Percentiles rank a stretch among this genome's conserved stretches.
Evolutionary conservation across 2,888 invertebrate genomes (phyloP).

Genomic region (Leptopilina drosophilae): DNA sequence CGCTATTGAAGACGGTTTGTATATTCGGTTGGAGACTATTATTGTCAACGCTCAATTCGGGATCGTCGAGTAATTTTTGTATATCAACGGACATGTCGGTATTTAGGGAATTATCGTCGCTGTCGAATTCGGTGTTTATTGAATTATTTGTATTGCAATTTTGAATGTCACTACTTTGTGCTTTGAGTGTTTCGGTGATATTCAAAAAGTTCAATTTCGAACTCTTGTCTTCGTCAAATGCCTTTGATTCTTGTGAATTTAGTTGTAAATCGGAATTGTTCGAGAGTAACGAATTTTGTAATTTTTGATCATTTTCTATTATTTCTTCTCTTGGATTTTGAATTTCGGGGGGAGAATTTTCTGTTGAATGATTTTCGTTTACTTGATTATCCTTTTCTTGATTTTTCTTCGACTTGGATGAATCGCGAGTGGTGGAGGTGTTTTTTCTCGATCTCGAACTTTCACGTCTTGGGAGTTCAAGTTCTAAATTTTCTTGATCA

Average conservation of each 20-base stretch:
- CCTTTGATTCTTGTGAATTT: slow-evolving; percentile 1
- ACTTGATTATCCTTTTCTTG: slow-evolving; percentile 13
- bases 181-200: slow-evolving; percentile 15
- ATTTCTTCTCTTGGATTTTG: not conserved
- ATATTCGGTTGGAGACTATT: slow-evolving; percentile 16
- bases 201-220: slow-evolving; percentile 28
- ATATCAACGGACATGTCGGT: slow-evolving; percentile 64
- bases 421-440: slow-evolving; percentile 22
- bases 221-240: not conserved
- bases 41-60: slow-evolving; percentile 60
- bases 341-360: not conserved
- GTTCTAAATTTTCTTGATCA: slow-evolving; percentile 41
- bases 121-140: slow-evolving; percentile 61
- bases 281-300: not conserved
- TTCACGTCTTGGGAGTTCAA: slow-evolving; percentile 44
- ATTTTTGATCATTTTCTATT: slow-evolving; percentile 15
- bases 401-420: slow-evolving; percentile 43
- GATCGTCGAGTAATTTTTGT: slow-evolving; percentile 63
- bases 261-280: not conserved
- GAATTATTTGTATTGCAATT: slow-evolving; percentile 50
- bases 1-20: slow-evolving; percentile 37
- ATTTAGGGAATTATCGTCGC: slow-evolving; percentile 64
- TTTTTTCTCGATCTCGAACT: slow-evolving; percentile 47
- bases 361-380: not conserved
- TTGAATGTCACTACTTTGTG: slow-evolving; percentile 15